These are phyloP conservation scores for Thereva nobilitata DNA, from an alignment of 2,888 invertebrate species.

Conservation along the genomic window DNA sequence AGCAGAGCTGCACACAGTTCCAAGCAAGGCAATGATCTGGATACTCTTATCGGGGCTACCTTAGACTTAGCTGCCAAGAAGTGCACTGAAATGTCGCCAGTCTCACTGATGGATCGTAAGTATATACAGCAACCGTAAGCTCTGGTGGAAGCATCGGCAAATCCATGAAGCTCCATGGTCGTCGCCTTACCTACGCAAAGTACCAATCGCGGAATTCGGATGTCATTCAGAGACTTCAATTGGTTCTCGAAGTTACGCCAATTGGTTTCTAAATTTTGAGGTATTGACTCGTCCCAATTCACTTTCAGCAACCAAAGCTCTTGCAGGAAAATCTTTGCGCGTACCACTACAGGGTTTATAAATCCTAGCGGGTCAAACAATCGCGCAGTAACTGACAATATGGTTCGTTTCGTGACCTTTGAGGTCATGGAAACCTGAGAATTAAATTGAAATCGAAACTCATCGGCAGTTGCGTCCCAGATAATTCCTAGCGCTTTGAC, in stretches of 20 bases:
- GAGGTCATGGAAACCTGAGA: constrained; percentile 20
- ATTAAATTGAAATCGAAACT: neutral
- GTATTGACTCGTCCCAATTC: constrained; percentile 11
- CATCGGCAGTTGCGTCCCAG: no score
- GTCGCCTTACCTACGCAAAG: neutral
- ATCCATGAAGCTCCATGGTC: constrained; percentile 30
- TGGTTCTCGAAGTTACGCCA: neutral
- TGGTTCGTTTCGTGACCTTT: neutral
- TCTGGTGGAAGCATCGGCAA: constrained; percentile 33
- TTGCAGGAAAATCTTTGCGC: neutral
- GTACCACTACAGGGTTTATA: neutral
- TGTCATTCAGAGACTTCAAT: neutral
- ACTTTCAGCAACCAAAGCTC: constrained; percentile 2
- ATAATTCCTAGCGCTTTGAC: no score
- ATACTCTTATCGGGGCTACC: neutral
- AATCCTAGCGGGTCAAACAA: constrained; percentile 13
- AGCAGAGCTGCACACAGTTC: constrained; percentile 28
- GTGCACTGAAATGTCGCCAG: neutral
- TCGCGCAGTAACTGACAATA: neutral
- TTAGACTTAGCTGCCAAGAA: constrained; percentile 2
- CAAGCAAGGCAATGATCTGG: constrained; percentile 3
- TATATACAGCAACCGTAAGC: constrained; percentile 21
- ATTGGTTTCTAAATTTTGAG: neutral
- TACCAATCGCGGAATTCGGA: neutral
- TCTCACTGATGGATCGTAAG: neutral